Evolutionary conservation across 2,113 vertebrate genomes (phyloP).

Genomic region (Macrotis lagotis): DNA sequence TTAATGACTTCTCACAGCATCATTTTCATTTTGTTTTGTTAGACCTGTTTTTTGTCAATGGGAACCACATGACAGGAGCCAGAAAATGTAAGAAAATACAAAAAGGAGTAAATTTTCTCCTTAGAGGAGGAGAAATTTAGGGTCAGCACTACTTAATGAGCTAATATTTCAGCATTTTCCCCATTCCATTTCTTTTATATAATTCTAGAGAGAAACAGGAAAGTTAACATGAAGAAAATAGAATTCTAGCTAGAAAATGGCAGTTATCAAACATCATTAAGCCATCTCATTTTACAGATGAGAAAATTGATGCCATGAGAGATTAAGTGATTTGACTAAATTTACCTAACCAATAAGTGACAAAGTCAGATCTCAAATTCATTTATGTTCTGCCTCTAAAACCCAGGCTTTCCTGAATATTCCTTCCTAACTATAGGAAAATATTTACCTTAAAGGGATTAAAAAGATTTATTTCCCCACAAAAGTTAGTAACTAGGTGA

Average conservation of each 20-base stretch:
- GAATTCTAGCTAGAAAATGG: not conserved
- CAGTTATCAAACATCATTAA: not conserved
- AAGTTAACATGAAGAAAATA: not conserved
- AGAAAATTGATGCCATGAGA: not conserved
- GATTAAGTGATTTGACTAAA: not conserved
- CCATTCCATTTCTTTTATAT: not conserved
- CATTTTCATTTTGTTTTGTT: not conserved
- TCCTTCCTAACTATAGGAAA: not conserved
- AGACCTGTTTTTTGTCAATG: not conserved
- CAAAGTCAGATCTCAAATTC: not conserved
- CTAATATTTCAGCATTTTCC: not conserved
- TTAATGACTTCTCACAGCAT: not conserved
- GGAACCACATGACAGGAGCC: not conserved
- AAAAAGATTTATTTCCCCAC: not conserved
- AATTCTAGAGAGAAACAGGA: not conserved
- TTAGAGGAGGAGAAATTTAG: not conserved
- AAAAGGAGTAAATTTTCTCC: not conserved
- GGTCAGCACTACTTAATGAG: not conserved
- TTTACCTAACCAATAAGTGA: not conserved
- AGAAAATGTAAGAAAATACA: not conserved
- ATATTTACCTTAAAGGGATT: not conserved
- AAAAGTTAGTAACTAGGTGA: not conserved
- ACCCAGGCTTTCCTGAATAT: not conserved
- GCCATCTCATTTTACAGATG: not conserved
- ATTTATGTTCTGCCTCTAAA: not conserved